Evolutionary conservation across 2,797 vertebrate species (phyloP).

Genomic region (Psittacula derbiana): DNA sequence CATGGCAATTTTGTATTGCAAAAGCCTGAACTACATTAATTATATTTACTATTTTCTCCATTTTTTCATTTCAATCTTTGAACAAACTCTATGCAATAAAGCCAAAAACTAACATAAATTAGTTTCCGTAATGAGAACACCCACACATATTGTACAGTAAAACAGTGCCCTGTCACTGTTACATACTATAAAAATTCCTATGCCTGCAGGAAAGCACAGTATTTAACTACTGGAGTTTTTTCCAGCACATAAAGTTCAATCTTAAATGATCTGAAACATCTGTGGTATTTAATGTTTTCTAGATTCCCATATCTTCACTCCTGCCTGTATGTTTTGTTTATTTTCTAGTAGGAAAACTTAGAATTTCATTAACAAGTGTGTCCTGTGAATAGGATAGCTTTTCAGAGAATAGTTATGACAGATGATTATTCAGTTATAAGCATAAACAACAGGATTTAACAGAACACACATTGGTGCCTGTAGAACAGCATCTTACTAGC

Average conservation of each 20-base stretch:
- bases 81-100: background rate
- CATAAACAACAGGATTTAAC: background rate
- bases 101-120: background rate
- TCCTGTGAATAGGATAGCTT: background rate
- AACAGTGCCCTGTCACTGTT: background rate
- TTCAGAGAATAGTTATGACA: background rate
- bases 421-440: background rate
- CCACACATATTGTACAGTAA: background rate
- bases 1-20: background rate
- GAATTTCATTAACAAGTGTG: background rate
- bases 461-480: background rate
- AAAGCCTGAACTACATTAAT: background rate
- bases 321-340: background rate
- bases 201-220: background rate
- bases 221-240: background rate
- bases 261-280: background rate
- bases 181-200: background rate
- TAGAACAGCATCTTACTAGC: background rate
- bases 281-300: background rate
- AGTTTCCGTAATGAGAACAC: background rate
- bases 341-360: background rate
- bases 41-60: background rate
- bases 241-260: background rate
- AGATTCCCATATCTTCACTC: background rate
- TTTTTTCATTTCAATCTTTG: background rate